Conservation (phyloP, 1,140 invertebrate species). For the Alviniconcha marisindica region DNA sequence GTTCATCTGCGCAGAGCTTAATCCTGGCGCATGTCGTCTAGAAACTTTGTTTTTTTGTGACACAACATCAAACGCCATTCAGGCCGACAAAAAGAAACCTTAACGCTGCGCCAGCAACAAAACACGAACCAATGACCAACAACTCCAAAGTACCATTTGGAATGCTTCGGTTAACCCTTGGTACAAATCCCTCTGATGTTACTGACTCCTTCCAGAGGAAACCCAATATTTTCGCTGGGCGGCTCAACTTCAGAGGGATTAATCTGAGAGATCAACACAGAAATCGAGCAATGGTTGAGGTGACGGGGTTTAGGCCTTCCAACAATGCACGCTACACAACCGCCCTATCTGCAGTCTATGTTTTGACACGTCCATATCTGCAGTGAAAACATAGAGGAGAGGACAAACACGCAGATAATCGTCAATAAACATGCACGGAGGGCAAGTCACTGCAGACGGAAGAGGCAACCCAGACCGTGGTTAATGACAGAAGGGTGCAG, state of each 20-base stretch:
- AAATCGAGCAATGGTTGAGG: not conserved
- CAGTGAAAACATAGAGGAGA: not conserved
- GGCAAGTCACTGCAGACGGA: not conserved
- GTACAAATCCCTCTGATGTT: constrained; percentile 25
- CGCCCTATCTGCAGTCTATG: no score
- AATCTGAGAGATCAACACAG: constrained; percentile 4
- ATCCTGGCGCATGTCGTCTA: no score
- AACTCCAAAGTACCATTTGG: not conserved
- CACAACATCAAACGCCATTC: no score
- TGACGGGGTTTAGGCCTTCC: no score
- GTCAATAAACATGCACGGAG: not conserved
- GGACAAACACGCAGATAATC: not conserved
- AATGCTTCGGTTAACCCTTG: not conserved
- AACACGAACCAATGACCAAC: not conserved
- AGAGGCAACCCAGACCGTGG: not conserved
- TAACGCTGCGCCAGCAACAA: not conserved
- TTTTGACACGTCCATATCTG: not conserved
- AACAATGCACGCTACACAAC: not conserved
- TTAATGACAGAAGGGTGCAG: not conserved
- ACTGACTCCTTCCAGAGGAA: constrained; percentile 4
- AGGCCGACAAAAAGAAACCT: not conserved
- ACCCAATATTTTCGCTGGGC: constrained; percentile 6
- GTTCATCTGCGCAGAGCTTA: no score
- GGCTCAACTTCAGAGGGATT: constrained; percentile 7
- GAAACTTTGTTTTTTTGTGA: no score